A percentile compares a stretch with the other conserved stretches of the same genome.
Evolutionary conservation across 1,140 invertebrate species (phyloP).

Genomic region (Pseudomyrmex cubaensis): DNA sequence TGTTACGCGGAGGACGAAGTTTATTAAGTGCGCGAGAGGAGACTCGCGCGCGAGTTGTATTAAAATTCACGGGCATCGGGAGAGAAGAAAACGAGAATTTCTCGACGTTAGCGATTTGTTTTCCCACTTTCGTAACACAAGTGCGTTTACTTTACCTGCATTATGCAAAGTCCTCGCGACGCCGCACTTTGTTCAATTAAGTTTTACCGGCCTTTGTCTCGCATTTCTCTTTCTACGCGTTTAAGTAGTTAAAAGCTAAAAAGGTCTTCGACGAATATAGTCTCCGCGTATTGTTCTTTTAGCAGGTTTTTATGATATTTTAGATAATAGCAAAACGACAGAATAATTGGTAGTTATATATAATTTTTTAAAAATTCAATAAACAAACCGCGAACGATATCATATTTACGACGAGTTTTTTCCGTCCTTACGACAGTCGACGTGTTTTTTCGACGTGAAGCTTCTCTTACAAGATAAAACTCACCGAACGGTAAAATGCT

Average conservation of each 20-base stretch:
- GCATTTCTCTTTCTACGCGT: background rate
- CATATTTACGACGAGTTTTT: background rate
- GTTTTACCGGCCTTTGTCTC: slow-evolving; percentile 9
- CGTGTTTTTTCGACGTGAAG: background rate
- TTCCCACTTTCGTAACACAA: slow-evolving; percentile 44
- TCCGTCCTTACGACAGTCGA: background rate
- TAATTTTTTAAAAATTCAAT: too few relatives aligned
- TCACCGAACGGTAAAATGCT: slow-evolving; percentile 61
- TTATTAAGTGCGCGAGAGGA: slow-evolving; percentile 37
- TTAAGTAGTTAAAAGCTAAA: slow-evolving; percentile 20
- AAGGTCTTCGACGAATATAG: slow-evolving; percentile 3
- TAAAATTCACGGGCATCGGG: slow-evolving; percentile 51
- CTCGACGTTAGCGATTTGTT: slow-evolving; percentile 44
- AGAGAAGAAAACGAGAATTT: slow-evolving; percentile 18
- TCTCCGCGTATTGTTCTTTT: background rate
- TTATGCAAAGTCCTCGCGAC: slow-evolving; percentile 47
- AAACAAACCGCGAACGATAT: too few relatives aligned
- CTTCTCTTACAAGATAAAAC: background rate
- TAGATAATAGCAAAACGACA: too few relatives aligned
- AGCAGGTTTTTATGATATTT: slow-evolving; percentile 7
- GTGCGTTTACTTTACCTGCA: slow-evolving; percentile 24
- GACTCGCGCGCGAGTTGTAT: slow-evolving; percentile 26
- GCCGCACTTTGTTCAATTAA: slow-evolving; percentile 44
- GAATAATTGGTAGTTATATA: too few relatives aligned
- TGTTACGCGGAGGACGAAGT: slow-evolving; percentile 42